Evolutionary conservation across 2,113 vertebrate species (phyloP).

Genomic region (Ciconia maguari): DNA sequence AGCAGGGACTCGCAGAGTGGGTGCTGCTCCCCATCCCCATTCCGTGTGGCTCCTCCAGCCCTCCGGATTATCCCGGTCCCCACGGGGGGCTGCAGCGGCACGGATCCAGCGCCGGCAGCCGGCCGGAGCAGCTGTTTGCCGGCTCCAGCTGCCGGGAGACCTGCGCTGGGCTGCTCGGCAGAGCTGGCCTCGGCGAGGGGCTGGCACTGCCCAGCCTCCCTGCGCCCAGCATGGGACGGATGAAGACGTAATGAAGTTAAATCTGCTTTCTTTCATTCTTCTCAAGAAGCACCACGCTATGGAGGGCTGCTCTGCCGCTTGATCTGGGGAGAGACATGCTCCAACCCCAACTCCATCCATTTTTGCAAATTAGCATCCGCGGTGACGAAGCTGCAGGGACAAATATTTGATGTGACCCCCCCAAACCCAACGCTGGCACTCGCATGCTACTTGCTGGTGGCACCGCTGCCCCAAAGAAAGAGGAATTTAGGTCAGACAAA

Average conservation of each 20-base stretch:
- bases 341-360: accelerated
- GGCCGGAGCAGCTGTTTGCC: neutral
- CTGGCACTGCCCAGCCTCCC: neutral
- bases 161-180: neutral
- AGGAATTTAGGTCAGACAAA: neutral
- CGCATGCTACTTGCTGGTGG: neutral
- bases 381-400: neutral
- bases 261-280: neutral
- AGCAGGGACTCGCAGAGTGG: accelerated
- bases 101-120: neutral
- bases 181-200: neutral
- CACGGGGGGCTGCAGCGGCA: neutral
- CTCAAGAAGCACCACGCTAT: neutral
- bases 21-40: neutral
- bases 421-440: accelerated
- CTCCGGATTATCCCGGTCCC: neutral
- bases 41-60: accelerated
- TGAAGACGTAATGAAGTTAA: neutral
- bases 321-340: accelerated
- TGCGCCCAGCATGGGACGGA: neutral
- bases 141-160: neutral
- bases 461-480: neutral
- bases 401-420: neutral
- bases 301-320: neutral
- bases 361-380: accelerated